phyloP scores from a whole-genome alignment of 2,113 vertebrate species.

The Calidris pugnax region DNA sequence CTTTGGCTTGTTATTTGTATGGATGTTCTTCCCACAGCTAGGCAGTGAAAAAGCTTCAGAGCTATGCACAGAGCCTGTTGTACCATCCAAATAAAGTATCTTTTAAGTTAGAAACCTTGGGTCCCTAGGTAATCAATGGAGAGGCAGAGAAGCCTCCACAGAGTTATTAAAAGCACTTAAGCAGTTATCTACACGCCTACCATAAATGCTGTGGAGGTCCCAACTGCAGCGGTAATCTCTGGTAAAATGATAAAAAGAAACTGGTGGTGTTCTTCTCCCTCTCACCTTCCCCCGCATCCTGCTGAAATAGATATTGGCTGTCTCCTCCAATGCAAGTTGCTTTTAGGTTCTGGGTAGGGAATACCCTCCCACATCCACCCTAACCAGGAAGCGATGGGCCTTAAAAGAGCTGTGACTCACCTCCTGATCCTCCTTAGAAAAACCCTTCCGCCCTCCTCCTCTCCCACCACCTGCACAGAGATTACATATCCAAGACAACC shows the following conservation, averaged over 20 bases:
- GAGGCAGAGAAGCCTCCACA: background rate
- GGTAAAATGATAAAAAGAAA: constrained; percentile 7
- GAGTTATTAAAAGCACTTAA: constrained; percentile 27
- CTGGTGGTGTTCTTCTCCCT: background rate
- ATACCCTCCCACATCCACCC: constrained; percentile 34
- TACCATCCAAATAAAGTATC: background rate
- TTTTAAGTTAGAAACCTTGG: background rate
- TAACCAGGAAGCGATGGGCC: background rate
- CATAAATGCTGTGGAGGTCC: background rate
- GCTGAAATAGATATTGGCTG: constrained; percentile 19
- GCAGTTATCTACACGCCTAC: background rate
- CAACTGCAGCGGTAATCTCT: background rate
- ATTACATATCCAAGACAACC: constrained; percentile 14
- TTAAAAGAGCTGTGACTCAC: constrained; percentile 45
- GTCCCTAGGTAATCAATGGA: background rate
- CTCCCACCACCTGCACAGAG: background rate
- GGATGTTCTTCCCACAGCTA: background rate
- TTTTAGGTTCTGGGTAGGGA: constrained; percentile 34
- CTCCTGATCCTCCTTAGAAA: background rate
- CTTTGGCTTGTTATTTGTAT: background rate
- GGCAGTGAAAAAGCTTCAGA: background rate
- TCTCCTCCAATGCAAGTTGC: background rate
- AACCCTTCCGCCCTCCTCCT: background rate
- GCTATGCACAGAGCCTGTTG: background rate
- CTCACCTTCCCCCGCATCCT: background rate